Conservation (phyloP, 1,140 invertebrate genomes). For the Drosophila funebris region DNA sequence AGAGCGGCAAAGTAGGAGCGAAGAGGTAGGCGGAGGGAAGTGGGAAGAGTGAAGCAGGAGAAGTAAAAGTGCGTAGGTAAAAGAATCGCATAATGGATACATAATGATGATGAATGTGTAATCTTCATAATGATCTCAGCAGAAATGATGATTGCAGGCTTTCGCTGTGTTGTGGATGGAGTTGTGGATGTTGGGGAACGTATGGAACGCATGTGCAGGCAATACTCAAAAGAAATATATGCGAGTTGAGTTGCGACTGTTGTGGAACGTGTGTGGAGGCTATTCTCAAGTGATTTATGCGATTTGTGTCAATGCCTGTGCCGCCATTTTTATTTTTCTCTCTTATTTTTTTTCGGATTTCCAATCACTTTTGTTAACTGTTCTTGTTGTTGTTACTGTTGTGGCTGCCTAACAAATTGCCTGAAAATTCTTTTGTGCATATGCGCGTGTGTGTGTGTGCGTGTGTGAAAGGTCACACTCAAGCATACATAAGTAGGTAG, state of each 20-base stretch:
- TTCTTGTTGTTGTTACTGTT: neutral
- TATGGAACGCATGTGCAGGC: neutral
- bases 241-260: neutral
- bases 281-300: slow-evolving; percentile 63
- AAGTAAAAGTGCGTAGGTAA: slow-evolving; percentile 79
- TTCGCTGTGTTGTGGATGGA: slow-evolving; percentile 36
- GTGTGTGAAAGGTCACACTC: slow-evolving; percentile 30
- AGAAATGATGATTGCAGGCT: slow-evolving; percentile 47
- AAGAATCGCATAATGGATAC: slow-evolving; percentile 40
- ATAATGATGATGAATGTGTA: slow-evolving; percentile 77
- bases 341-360: slow-evolving; percentile 45
- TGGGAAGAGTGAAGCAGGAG: neutral
- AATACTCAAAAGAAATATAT: too few species aligned
- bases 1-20: neutral
- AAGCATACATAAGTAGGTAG: slow-evolving; percentile 19
- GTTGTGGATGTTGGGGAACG: slow-evolving; percentile 6
- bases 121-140: slow-evolving; percentile 56
- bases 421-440: slow-evolving; percentile 44
- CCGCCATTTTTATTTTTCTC: slow-evolving; percentile 1
- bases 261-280: slow-evolving; percentile 14
- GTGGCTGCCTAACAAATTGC: slow-evolving; percentile 32
- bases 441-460: slow-evolving; percentile 11
- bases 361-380: slow-evolving; percentile 44
- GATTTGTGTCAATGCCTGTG: slow-evolving; percentile 56
- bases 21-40: neutral